Conservation (phyloP, 2,797 vertebrate genomes). For the Gymnopithys bicolor region DNA sequence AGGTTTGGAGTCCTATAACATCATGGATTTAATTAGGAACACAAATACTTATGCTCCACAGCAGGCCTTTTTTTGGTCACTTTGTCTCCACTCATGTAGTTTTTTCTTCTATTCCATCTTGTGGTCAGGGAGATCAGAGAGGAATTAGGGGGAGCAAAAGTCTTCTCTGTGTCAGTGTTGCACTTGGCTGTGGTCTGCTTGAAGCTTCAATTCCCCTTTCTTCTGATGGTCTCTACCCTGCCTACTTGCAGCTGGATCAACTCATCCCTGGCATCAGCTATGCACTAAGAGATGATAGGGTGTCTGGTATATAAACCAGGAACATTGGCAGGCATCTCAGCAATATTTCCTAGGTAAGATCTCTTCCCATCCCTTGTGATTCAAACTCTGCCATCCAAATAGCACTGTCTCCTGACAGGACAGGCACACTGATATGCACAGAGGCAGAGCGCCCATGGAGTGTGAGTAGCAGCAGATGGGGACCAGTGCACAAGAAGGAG, state of each 20-base stretch:
- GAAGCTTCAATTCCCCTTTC: background rate
- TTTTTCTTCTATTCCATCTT: background rate
- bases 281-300: fast-evolving
- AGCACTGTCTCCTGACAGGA: background rate
- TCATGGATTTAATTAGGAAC: background rate
- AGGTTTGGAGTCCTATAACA: background rate
- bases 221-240: background rate
- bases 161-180: background rate
- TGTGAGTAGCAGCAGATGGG: background rate
- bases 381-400: background rate
- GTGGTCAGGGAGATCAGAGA: background rate
- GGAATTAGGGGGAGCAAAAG: background rate
- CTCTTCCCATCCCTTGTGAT: background rate
- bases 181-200: background rate
- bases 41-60: background rate
- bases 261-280: background rate
- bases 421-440: background rate
- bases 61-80: background rate
- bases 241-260: background rate
- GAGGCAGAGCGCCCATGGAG: fast-evolving
- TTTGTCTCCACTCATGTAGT: fast-evolving
- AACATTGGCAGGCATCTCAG: background rate
- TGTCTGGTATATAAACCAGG: background rate
- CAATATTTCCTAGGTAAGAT: background rate
- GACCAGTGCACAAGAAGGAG: background rate